Percentiles rank a stretch among this genome's conserved stretches.
phyloP scores from a whole-genome alignment of 2,113 vertebrate genomes.

The Prionailurus viverrinus region DNA sequence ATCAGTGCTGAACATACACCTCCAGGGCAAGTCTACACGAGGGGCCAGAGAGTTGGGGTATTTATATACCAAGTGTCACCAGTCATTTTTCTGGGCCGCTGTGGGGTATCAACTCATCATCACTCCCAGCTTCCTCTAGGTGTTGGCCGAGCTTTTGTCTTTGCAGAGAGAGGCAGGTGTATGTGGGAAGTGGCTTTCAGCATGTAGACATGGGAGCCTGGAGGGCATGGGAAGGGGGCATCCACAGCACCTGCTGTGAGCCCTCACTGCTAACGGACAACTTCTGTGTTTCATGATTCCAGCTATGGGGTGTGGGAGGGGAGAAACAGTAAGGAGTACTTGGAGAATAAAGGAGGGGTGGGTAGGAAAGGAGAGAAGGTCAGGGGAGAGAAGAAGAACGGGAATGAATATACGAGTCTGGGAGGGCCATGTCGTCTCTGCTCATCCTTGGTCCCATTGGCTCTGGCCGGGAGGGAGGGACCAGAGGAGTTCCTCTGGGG shows the following conservation, averaged over 20 bases:
- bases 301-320: neutral
- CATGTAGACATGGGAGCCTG: neutral
- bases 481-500: fast-evolving
- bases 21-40: fast-evolving
- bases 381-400: neutral
- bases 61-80: too few relatives aligned
- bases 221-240: neutral
- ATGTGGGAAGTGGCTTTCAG: neutral
- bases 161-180: neutral
- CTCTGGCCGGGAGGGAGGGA: neutral
- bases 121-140: fast-evolving
- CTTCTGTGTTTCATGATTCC: neutral
- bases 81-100: neutral
- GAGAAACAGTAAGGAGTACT: neutral
- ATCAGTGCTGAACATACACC: neutral
- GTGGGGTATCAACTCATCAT: neutral
- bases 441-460: neutral
- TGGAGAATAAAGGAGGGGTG: neutral
- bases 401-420: neutral
- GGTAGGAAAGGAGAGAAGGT: neutral
- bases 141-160: neutral
- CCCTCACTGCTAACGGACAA: neutral
- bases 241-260: neutral
- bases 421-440: neutral
- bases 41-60: neutral